These are phyloP conservation scores for Pharmacophagus antenor DNA, from an alignment of 2,888 invertebrate species.

Conservation along the genomic window DNA sequence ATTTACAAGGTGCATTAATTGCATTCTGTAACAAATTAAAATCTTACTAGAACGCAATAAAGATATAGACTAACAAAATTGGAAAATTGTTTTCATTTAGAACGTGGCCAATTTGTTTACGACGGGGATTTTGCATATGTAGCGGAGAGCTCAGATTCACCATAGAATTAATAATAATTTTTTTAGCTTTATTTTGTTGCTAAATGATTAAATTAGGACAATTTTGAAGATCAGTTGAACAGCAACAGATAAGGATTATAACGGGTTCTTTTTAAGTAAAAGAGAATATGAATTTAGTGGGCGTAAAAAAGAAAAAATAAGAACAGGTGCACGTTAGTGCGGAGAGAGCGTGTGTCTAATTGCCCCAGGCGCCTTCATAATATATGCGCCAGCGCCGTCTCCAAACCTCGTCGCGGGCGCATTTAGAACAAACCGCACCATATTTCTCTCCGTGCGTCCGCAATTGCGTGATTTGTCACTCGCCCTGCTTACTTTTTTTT, in stretches of 20 bases:
- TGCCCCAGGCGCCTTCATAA: constrained; percentile 57
- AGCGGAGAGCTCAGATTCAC: no score
- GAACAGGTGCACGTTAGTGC: constrained; percentile 28
- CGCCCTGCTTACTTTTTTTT: constrained; percentile 55
- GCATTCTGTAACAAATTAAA: constrained; percentile 9
- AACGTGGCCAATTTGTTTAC: no score
- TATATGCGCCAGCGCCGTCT: constrained; percentile 51
- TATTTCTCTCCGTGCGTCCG: constrained; percentile 75
- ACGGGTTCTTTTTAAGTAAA: not conserved
- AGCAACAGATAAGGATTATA: not conserved
- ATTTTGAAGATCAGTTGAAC: not conserved
- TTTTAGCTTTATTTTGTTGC: no score
- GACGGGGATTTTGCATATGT: no score
- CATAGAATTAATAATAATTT: no score
- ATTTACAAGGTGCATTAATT: constrained; percentile 10
- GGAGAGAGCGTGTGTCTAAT: constrained; percentile 49
- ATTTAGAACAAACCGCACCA: constrained; percentile 75
- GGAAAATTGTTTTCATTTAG: no score
- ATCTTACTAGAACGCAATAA: constrained; percentile 31
- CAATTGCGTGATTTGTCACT: constrained; percentile 80
- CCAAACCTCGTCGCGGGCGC: constrained; percentile 56
- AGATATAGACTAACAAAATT: constrained; percentile 32
- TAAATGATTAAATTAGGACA: not conserved
- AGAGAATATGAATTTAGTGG: constrained; percentile 18
- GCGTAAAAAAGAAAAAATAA: constrained; percentile 20